Percentiles rank a stretch among this genome's conserved stretches.
These are phyloP conservation scores for Odontamblyopus lacepedii DNA, from an alignment of 2,797 vertebrate species.

Conservation along the genomic window DNA sequence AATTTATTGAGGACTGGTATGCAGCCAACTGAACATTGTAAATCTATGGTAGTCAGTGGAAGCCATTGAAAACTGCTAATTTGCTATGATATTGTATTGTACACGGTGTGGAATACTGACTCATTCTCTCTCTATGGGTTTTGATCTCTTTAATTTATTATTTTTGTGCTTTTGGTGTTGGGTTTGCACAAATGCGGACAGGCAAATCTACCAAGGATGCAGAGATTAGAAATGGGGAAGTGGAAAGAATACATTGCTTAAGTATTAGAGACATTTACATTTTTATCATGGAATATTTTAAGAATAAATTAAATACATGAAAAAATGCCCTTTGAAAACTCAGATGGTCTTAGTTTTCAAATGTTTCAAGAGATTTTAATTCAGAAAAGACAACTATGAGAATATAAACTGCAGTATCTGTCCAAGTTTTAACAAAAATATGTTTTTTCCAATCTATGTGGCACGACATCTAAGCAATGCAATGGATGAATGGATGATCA, in stretches of 20 bases:
- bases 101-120: slow-evolving; percentile 80
- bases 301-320: slow-evolving; percentile 82
- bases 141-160: slow-evolving; percentile 76
- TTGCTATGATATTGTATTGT: slow-evolving; percentile 85
- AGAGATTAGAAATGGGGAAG: slow-evolving; percentile 16
- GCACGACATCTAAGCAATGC: background rate
- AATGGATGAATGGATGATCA: background rate
- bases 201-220: slow-evolving; percentile 45
- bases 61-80: slow-evolving; percentile 84
- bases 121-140: slow-evolving; percentile 80
- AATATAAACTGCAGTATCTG: background rate
- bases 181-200: slow-evolving; percentile 65
- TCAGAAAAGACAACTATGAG: background rate
- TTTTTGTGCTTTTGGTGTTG: slow-evolving; percentile 74
- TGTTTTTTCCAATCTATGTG: background rate
- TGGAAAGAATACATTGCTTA: slow-evolving; percentile 40
- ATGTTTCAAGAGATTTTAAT: background rate
- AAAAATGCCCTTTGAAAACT: slow-evolving; percentile 64
- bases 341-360: slow-evolving; percentile 34
- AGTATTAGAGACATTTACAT: slow-evolving; percentile 70
- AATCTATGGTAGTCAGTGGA: slow-evolving; percentile 82
- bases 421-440: background rate
- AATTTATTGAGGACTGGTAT: slow-evolving; percentile 69
- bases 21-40: slow-evolving; percentile 76
- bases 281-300: slow-evolving; percentile 84